Evolutionary conservation across 2,113 vertebrate species (phyloP).

Genomic region (Pagrus major): DNA sequence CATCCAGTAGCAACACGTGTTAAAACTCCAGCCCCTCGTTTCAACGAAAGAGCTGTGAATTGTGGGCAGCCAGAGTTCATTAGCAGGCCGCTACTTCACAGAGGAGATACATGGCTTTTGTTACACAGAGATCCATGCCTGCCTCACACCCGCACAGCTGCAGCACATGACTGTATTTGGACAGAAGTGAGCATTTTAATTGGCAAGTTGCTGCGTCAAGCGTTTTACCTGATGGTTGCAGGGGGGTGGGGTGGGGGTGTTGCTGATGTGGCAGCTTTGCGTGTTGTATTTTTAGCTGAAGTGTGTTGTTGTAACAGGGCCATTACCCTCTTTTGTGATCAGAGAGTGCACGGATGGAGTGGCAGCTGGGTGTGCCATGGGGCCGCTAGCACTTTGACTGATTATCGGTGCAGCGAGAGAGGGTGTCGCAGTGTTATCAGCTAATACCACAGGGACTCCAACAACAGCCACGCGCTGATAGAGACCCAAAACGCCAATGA

Average conservation of each 20-base stretch:
- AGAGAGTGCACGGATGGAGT: conserved; percentile 44
- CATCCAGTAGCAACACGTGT: conserved; percentile 54
- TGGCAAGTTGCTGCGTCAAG: conserved; percentile 74
- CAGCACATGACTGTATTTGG: conserved; percentile 45
- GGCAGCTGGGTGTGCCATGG: conserved; percentile 71
- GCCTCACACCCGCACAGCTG: conserved; percentile 42
- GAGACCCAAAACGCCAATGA: conserved; percentile 50
- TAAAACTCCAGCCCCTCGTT: conserved; percentile 47
- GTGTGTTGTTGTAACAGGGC: conserved; percentile 65
- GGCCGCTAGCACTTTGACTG: conserved; percentile 75
- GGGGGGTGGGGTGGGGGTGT: not conserved
- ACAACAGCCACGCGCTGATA: conserved; percentile 60
- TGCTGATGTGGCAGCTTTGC: conserved; percentile 75
- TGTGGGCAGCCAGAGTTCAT: conserved; percentile 33
- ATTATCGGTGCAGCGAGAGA: conserved; percentile 72
- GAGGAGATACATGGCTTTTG: conserved; percentile 22
- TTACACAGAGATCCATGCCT: conserved; percentile 3
- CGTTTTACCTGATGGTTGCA: conserved; percentile 66
- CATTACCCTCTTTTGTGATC: conserved; percentile 70
- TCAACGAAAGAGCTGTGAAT: conserved; percentile 13
- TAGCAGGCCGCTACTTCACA: not conserved
- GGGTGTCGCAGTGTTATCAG: conserved; percentile 78
- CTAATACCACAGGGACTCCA: conserved; percentile 64
- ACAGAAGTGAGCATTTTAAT: conserved; percentile 72
- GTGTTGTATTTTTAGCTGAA: conserved; percentile 71